These are phyloP conservation scores for Nasonia giraulti DNA, from an alignment of 1,140 invertebrate genomes.

Conservation along the genomic window DNA sequence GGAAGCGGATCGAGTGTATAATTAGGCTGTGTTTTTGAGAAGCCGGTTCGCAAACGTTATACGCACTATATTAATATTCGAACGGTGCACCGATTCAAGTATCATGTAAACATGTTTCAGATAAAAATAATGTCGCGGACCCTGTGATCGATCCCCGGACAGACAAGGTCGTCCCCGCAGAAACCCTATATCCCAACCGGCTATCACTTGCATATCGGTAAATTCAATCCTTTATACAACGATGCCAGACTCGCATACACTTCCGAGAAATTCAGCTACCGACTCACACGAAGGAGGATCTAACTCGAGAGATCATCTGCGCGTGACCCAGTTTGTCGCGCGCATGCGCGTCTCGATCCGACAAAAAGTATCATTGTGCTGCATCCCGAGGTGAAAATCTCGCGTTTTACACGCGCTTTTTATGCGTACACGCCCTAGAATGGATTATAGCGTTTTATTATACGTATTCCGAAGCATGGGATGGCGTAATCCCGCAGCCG, in stretches of 20 bases:
- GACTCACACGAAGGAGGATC: neutral
- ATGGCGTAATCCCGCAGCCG: no score
- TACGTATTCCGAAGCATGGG: no score
- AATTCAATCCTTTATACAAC: neutral
- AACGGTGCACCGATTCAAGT: no score
- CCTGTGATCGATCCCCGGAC: neutral
- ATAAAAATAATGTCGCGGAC: no score
- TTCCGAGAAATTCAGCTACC: neutral
- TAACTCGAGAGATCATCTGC: no score
- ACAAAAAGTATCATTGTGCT: neutral
- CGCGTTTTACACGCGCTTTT: constrained; percentile 19
- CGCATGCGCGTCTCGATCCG: neutral
- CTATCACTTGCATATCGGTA: neutral
- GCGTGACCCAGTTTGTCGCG: constrained; percentile 15
- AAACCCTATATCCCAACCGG: neutral
- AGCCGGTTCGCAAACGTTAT: no score
- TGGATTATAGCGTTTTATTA: no score
- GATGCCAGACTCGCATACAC: neutral
- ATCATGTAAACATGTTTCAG: no score
- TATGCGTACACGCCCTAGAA: neutral
- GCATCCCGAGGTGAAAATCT: constrained; percentile 6
- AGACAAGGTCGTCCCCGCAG: neutral
- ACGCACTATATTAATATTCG: no score
- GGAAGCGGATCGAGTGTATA: neutral
- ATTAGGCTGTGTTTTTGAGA: no score